Evolutionary conservation across 2,888 invertebrate species (phyloP), one percentile per base, ranked within the genome.

Genomic region (Hypomecis punctinalis): DNA sequence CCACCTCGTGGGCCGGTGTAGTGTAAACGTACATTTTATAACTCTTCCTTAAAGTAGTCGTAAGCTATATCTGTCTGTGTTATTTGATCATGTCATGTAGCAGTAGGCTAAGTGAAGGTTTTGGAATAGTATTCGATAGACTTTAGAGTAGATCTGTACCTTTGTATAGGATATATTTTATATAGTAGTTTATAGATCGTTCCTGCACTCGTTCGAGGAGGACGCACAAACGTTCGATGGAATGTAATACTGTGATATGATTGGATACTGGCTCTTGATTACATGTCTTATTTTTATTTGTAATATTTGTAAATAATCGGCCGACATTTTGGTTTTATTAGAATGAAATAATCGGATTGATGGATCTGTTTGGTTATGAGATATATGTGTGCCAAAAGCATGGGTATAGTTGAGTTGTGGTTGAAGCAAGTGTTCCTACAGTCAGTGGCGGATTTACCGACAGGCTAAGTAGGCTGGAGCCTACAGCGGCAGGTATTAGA

Each of bases 181-280:
- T 33, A 52, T 52, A 63, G 46, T 57, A 36, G 46, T 57, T 47
- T 57, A 42, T 47, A 47, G 46, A 23, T 52, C 39, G 9, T 9
- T 23, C 5, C 23, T 9, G 55, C 61, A 43, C 55, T 54, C 40
- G 54, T n/a, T 6, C 23, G 35, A n/a, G 37, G 37, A 45, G 35
- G 48, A 2, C 56, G 71, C 71, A 63, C 67, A 43, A 54, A 11
- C 61, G 52, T 67, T 54, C 62, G 54, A 53, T 61, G 8, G n/a
- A 49, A 54, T 62, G 63, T 51, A 46, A 58, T 56, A 72, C 76
- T 77, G 78, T 77, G 77, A 76, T 75, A 73, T 70, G 53, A 72
- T 67, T 54, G 60, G 63, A 60, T 73, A 66, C 63, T 71, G 63
- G 66, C 71, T 75, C 73, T 67, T 55, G 57, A n/a, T n/a, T 55